Evolutionary conservation across 2,113 vertebrate genomes (phyloP).

Genomic region (Tachycineta bicolor): DNA sequence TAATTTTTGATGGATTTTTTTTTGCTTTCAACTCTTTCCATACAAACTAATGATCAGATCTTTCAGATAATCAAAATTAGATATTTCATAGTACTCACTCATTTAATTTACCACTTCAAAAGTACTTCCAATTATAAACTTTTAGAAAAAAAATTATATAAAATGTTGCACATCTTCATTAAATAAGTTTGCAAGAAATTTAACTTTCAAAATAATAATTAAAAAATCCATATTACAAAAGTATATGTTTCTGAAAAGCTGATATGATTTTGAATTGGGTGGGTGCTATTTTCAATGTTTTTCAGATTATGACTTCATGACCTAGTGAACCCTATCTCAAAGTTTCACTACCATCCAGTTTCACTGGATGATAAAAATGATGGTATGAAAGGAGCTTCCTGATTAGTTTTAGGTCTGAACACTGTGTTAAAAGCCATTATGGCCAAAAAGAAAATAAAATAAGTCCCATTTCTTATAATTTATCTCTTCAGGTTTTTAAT

Average conservation of each 20-base stretch:
- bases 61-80: neutral
- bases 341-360: neutral
- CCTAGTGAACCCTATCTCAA: neutral
- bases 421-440: neutral
- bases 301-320: neutral
- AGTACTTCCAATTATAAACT: neutral
- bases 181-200: neutral
- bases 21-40: neutral
- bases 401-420: neutral
- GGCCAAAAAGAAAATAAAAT: neutral
- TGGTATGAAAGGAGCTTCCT: neutral
- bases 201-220: neutral
- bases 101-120: neutral
- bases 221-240: neutral
- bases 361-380: neutral
- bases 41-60: neutral
- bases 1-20: neutral
- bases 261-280: neutral
- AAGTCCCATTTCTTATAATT: neutral
- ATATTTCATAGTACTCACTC: rapidly evolving
- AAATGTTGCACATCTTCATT: neutral
- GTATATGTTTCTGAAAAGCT: neutral
- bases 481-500: neutral
- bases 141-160: neutral
- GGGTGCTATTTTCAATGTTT: neutral